Percentiles rank a stretch among this genome's conserved stretches.
These are phyloP conservation scores for Drosophila diplacantha DNA, from an alignment of 2,888 invertebrate species.

Conservation along the genomic window DNA sequence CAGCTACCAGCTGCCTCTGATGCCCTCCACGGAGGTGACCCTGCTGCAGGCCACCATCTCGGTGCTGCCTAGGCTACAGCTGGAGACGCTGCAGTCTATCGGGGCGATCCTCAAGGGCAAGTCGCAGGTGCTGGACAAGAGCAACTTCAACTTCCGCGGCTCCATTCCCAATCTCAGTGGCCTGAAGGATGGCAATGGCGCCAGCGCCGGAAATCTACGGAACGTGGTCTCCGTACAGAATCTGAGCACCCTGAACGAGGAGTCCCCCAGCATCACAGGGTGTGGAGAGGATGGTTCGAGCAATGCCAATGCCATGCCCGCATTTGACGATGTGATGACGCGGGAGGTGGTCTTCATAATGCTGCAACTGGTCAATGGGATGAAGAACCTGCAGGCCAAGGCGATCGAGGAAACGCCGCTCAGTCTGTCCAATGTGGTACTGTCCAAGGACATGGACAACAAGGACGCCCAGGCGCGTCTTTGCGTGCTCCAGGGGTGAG, in stretches of 20 bases:
- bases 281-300: conserved; percentile 41
- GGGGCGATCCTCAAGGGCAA: conserved; percentile 81
- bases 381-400: conserved; percentile 89
- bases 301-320: conserved; percentile 68
- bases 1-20: conserved; percentile 81
- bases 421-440: conserved; percentile 84
- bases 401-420: conserved; percentile 88
- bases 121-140: conserved; percentile 77
- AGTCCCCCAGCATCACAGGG: conserved; percentile 44
- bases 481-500: conserved; percentile 87
- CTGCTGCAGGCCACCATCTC: conserved; percentile 88
- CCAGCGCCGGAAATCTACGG: conserved; percentile 68
- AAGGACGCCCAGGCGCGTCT: conserved; percentile 83
- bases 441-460: conserved; percentile 82
- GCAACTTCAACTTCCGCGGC: conserved; percentile 76
- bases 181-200: conserved; percentile 66
- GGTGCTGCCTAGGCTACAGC: conserved; percentile 85
- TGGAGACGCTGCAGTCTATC: conserved; percentile 86
- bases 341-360: conserved; percentile 87
- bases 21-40: conserved; percentile 81
- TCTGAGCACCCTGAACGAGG: conserved; percentile 75
- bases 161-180: conserved; percentile 77
- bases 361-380: conserved; percentile 88
- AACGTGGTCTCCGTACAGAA: conserved; percentile 79
- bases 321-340: conserved; percentile 79